These are phyloP conservation scores for Setipinna tenuifilis DNA, from an alignment of 2,797 vertebrate species.

Conservation along the genomic window DNA sequence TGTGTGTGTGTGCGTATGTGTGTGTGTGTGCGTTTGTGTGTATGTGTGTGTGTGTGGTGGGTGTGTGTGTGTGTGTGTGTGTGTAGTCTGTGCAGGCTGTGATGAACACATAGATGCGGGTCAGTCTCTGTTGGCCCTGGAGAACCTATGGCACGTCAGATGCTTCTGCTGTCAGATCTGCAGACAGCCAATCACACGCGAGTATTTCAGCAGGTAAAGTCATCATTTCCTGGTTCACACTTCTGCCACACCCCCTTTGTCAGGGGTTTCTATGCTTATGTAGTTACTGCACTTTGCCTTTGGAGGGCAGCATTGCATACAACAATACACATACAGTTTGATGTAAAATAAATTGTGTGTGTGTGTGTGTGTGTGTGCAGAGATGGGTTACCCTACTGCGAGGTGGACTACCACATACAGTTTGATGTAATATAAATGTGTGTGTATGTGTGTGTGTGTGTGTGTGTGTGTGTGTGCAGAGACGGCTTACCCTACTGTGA, in stretches of 20 bases:
- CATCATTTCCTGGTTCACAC: neutral
- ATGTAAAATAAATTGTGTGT: too few species aligned
- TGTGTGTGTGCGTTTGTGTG: neutral
- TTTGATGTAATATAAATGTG: neutral
- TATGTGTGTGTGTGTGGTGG: neutral
- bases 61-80: neutral
- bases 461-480: constrained; percentile 68
- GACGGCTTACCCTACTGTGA: constrained; percentile 96
- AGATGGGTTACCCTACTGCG: too few species aligned
- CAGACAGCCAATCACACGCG: constrained; percentile 91
- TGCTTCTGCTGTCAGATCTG: constrained; percentile 98
- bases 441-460: neutral
- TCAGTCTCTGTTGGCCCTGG: constrained; percentile 93
- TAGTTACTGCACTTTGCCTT: too few species aligned
- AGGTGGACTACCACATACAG: too few species aligned
- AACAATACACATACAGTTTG: too few species aligned
- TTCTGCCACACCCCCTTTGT: too few species aligned
- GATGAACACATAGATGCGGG: constrained; percentile 96
- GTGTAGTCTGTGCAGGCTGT: constrained; percentile 92
- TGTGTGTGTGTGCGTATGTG: neutral
- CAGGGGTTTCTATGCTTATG: too few species aligned
- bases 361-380: constrained; percentile 28
- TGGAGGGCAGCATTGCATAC: too few species aligned
- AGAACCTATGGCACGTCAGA: constrained; percentile 99
- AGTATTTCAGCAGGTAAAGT: constrained; percentile 98